Evolutionary conservation across 2,888 invertebrate genomes (phyloP), one percentile per base, ranked within the genome.

Genomic region (Noctua janthina): DNA sequence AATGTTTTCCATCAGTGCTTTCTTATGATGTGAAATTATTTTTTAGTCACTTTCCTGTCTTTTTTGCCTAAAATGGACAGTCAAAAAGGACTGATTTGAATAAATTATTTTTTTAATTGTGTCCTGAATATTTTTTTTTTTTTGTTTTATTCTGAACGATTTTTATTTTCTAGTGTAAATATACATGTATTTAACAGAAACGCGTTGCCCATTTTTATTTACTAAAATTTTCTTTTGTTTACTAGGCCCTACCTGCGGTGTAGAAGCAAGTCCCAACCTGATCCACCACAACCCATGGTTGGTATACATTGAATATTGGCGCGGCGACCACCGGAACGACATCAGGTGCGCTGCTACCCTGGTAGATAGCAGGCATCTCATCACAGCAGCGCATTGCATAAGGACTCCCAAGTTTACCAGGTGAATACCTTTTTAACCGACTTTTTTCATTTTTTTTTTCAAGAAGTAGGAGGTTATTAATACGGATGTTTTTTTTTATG

Each of bases 371-470:
- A 70, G 90, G 2, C 91, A 93, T 69, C 76, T 93, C 0, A 79
- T 94, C 64, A 94, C 93, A 0, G 93, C 93, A 4, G 93, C 93
- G 0, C 94, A 94, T 77, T 94, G 94, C 77, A 88, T 93, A 39
- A 89, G 74, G 13, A 85, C 81, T 17, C 90, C 85, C 0, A 90
- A 87, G n/a, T 83, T 79, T 59, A 89, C 82, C 29, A 83, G 83
- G 91, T 91, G 81, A 72, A n/a, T 79, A 13, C 3, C 13, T 35
- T 51, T 29, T 43, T 43, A 43, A 43, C 39, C 39, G 39, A 39
- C 39, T 39, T 39, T 29, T 29, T 29, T 29, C 29, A 1, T 29
- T 29, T 29, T 29, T 29, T 29, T 29, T 29, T 29, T 29, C 29
- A 4, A 39, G 6, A 39, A 39, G 29, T 29, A 39, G 39, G 39